These are phyloP conservation scores for Psettodes erumei DNA, from an alignment of 2,113 vertebrate genomes.

Conservation along the genomic window DNA sequence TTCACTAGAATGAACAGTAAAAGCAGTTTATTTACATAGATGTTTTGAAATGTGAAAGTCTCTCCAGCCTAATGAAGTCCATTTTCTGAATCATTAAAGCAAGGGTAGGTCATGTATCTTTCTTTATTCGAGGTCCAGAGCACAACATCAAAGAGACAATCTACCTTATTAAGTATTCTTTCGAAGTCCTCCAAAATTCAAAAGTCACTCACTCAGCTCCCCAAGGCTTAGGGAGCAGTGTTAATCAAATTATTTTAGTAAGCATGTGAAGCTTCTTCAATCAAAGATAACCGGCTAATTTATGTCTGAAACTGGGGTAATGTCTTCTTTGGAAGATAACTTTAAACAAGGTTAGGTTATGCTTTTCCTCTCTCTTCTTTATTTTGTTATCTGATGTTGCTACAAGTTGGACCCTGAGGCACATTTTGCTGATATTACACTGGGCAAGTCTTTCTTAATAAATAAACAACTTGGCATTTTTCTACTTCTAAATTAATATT, in stretches of 20 bases:
- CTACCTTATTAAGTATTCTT: slow-evolving; percentile 63
- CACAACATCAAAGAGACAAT: slow-evolving; percentile 63
- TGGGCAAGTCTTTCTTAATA: slow-evolving; percentile 8
- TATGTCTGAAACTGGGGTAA: slow-evolving; percentile 50
- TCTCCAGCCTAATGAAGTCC: slow-evolving; percentile 26
- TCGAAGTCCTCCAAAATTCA: slow-evolving; percentile 56
- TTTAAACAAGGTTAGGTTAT: slow-evolving; percentile 48
- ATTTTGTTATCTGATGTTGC: slow-evolving; percentile 51
- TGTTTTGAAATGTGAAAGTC: slow-evolving; percentile 39
- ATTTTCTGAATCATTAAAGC: slow-evolving; percentile 47
- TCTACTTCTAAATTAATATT: slow-evolving; percentile 53
- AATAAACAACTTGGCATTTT: slow-evolving; percentile 55
- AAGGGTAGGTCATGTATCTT: slow-evolving; percentile 28
- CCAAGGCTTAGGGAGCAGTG: slow-evolving; percentile 47
- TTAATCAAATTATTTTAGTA: slow-evolving; percentile 70
- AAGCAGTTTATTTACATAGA: slow-evolving; percentile 18
- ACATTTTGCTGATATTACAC: slow-evolving; percentile 49
- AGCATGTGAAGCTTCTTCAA: slow-evolving; percentile 58
- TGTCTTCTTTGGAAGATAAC: slow-evolving; percentile 56
- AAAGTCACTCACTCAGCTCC: slow-evolving; percentile 64
- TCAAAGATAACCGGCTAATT: slow-evolving; percentile 55
- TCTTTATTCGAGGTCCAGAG: slow-evolving; percentile 51
- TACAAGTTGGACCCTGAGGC: slow-evolving; percentile 32
- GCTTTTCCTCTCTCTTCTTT: slow-evolving; percentile 21
- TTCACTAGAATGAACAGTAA: neutral